phyloP scores from a whole-genome alignment of 2,113 vertebrate species.

The Delphinus delphis region DNA sequence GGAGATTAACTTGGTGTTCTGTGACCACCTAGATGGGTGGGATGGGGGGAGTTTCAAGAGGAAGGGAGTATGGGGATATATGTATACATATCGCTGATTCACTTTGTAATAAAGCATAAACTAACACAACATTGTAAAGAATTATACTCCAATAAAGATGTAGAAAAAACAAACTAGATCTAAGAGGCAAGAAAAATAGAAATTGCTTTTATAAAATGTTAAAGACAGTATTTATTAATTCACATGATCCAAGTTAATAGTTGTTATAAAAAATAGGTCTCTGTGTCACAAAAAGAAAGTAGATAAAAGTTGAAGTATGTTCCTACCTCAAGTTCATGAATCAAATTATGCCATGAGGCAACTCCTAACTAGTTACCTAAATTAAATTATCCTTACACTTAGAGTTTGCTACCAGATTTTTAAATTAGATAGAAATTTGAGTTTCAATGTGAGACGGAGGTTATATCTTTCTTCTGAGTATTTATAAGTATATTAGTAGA shows the following conservation, averaged over 20 bases:
- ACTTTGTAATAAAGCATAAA: too few relatives aligned
- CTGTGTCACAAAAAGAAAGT: not conserved
- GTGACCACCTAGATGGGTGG: too few relatives aligned
- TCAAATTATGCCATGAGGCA: not conserved
- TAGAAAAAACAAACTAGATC: too few relatives aligned
- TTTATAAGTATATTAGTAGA: not conserved
- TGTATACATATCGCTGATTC: too few relatives aligned
- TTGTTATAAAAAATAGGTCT: not conserved
- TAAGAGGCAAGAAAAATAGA: too few relatives aligned
- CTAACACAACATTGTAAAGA: too few relatives aligned
- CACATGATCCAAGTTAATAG: not conserved
- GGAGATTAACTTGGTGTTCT: too few relatives aligned
- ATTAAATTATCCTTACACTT: not conserved
- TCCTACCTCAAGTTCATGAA: not conserved
- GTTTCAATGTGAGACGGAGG: not conserved
- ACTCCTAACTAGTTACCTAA: not conserved
- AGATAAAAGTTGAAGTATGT: not conserved
- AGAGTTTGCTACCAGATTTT: not conserved
- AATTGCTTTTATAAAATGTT: not conserved
- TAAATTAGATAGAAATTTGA: not conserved
- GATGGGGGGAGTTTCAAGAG: too few relatives aligned
- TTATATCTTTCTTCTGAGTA: not conserved
- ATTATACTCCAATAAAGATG: too few relatives aligned
- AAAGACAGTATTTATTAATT: not conserved
- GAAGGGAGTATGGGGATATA: too few relatives aligned